Conservation (phyloP, 2,797 vertebrate genomes). For the Helarctos malayanus region DNA sequence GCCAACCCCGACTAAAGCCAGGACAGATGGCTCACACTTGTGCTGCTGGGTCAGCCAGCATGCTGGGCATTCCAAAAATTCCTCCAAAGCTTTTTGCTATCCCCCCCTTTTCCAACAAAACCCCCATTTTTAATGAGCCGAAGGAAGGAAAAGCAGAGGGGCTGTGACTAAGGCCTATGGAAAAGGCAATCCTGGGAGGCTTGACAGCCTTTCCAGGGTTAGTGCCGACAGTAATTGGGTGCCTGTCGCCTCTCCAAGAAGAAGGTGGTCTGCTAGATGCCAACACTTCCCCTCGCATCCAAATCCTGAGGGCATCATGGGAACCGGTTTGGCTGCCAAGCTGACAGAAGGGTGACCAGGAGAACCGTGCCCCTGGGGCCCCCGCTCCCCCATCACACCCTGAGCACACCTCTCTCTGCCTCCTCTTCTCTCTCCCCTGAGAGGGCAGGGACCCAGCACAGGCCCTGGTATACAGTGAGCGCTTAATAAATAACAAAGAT, state of each 20-base stretch:
- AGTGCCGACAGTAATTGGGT: background rate
- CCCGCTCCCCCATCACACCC: background rate
- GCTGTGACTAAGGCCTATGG: background rate
- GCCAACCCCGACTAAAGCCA: constrained; percentile 1
- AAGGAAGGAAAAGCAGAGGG: background rate
- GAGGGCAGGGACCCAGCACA: too few species aligned
- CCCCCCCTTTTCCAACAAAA: background rate
- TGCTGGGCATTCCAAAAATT: constrained; percentile 70
- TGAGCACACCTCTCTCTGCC: too few species aligned
- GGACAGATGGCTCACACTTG: constrained; percentile 6
- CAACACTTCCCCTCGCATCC: background rate
- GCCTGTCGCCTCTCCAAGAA: background rate
- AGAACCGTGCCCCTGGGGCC: background rate
- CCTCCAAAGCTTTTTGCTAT: background rate
- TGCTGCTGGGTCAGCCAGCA: background rate
- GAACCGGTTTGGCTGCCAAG: background rate
- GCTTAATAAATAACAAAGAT: too few species aligned
- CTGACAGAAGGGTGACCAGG: background rate
- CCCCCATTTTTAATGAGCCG: background rate
- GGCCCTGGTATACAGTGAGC: too few species aligned
- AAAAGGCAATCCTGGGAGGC: background rate
- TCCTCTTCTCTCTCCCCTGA: too few species aligned
- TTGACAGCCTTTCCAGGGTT: fast-evolving
- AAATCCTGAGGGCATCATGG: background rate
- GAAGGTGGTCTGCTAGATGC: background rate